These are phyloP conservation scores for Idris sp. DNA, from an alignment of 1,140 invertebrate species.

Conservation along the genomic window DNA sequence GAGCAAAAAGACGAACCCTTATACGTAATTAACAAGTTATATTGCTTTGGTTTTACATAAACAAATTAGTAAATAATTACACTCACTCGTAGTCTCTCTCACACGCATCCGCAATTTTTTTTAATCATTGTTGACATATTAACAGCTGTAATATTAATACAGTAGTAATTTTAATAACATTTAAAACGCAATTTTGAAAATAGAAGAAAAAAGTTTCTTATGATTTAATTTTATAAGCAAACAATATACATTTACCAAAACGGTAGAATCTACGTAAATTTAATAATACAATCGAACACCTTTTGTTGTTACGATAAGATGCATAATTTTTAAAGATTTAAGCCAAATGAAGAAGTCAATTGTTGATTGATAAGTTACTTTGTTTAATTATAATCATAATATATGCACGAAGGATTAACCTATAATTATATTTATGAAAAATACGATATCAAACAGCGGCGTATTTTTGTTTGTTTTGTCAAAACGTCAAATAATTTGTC, in stretches of 20 bases:
- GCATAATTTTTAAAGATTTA: conserved; percentile 13
- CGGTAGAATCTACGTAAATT: no score
- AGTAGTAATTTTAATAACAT: conserved; percentile 39
- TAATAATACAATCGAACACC: conserved; percentile 16
- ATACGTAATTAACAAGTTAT: conserved; percentile 66
- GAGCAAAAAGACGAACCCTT: conserved; percentile 61
- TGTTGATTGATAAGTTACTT: no score
- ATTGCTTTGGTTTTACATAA: conserved; percentile 70
- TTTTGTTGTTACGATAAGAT: conserved; percentile 12
- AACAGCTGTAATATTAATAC: conserved; percentile 45
- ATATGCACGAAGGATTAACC: conserved; percentile 17
- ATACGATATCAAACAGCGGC: conserved; percentile 32
- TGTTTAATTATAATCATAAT: conserved; percentile 17
- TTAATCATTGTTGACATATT: conserved; percentile 48
- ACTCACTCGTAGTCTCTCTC: conserved; percentile 32
- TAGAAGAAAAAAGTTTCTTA: conserved; percentile 7
- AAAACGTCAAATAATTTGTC: conserved; percentile 41
- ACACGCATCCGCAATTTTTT: conserved; percentile 29
- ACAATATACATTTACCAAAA: no score
- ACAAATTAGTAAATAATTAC: conserved; percentile 58
- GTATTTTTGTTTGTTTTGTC: conserved; percentile 13
- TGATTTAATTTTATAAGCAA: conserved; percentile 28
- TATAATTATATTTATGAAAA: conserved; percentile 26
- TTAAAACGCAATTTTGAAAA: conserved; percentile 14
- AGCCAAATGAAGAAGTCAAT: conserved; percentile 16